Percentiles rank a stretch among this genome's conserved stretches.
phyloP scores from a whole-genome alignment of 2,797 vertebrate species.

The Lycodopsis pacificus region DNA sequence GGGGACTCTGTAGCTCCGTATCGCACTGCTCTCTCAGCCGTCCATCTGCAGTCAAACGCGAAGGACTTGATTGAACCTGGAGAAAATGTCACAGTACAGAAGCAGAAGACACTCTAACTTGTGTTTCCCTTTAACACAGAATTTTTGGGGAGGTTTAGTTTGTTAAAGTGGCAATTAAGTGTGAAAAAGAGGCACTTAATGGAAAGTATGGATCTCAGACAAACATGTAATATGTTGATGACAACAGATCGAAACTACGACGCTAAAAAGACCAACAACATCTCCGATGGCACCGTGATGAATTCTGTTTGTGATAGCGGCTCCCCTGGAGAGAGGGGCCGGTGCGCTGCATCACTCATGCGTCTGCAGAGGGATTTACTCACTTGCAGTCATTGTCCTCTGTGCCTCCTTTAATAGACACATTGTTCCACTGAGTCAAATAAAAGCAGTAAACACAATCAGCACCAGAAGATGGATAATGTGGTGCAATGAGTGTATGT shows the following conservation, averaged over 20 bases:
- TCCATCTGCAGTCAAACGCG: background rate
- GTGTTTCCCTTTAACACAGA: background rate
- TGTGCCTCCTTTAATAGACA: constrained; percentile 50
- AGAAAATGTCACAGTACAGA: no score
- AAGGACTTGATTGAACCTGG: background rate
- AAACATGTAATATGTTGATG: constrained; percentile 29
- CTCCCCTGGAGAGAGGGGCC: constrained; percentile 44
- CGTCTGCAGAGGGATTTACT: constrained; percentile 42
- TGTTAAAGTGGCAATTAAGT: background rate
- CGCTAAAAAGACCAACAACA: constrained; percentile 39
- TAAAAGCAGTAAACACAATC: constrained; percentile 61
- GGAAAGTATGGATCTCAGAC: background rate
- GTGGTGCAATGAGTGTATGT: constrained; percentile 38
- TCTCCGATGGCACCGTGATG: constrained; percentile 58
- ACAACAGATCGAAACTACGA: constrained; percentile 26
- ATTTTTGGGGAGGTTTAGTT: background rate
- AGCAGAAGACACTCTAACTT: background rate
- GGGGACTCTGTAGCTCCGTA: background rate
- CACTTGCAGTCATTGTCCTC: constrained; percentile 52
- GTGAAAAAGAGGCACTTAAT: background rate
- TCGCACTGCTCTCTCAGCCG: background rate
- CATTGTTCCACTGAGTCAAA: constrained; percentile 53
- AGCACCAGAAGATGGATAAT: constrained; percentile 60
- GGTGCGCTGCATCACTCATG: constrained; percentile 33
- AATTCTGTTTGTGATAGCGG: constrained; percentile 59